Base-by-base conservation (phyloP, 2,797 vertebrate genomes). In the Ctenosaura bakeri region DNA sequence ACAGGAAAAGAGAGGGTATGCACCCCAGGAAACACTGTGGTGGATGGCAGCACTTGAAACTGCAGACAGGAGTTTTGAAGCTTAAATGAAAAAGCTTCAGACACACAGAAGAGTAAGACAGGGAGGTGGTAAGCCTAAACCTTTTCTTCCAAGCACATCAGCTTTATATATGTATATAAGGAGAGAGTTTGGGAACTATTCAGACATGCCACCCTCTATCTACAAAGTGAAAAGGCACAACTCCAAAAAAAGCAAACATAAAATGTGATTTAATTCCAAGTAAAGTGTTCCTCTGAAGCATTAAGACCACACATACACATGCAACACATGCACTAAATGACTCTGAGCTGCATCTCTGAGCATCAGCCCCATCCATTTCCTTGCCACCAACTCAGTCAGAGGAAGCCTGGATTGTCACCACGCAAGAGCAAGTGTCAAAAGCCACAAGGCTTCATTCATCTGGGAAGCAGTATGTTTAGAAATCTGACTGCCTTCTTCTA, bases 381-480 rank as follows among this genome's bases (percentile, higher is more conserved):
- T 87, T 29, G 6, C 76, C 89, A 77, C 64, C 0, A 0, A 79
- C 92, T 93, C 85, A 95, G 91, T 82, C 77, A 77, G 94, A 95
- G 89, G 94, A 96, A 95, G 93, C 85, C 86, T 26, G 89, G 80
- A 83, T 90, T 97, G 95, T 96, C 96, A 96, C 95, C 94, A 95
- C 92, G 95, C 12, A 18, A 92, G 90, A 95, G 86, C 89, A 89
- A 91, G 88, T 90, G 90, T 88, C 94, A 88, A 94, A 81, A 94
- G 94, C 94, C 0, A 35, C 90, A 94, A 96, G 94, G 96, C 94
- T 96, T 96, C 94, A 96, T 96, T 96, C 95, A 90, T 94, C 92
- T 92, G 93, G 92, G 92, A 94, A 95, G 94, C 86, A 89, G 82
- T 92, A 93, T 88, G 95, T 92, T 94, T 94, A 90, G 95, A 96